Evolutionary conservation across 37 sponge, comb jelly and placozoan genomes (phyloP).

Genomic region (Agelas oroides): DNA sequence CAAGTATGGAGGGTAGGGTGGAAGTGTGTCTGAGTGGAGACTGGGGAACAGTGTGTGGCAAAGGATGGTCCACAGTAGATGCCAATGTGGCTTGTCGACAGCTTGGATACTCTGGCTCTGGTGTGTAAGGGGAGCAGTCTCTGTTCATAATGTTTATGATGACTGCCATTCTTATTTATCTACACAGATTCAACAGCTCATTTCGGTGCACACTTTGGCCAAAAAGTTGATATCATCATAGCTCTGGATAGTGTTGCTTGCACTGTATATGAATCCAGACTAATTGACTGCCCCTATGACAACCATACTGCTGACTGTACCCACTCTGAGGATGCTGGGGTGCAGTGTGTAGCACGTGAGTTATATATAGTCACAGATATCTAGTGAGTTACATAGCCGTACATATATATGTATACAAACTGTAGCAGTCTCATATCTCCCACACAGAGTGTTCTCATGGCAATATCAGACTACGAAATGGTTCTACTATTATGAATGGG

Average conservation of each 20-base stretch:
- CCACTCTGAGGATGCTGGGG: too few species aligned
- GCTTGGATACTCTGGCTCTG: background rate
- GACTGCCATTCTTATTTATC: too few species aligned
- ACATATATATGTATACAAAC: background rate
- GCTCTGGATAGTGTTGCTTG: background rate
- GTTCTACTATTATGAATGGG: slow-evolving; percentile 4
- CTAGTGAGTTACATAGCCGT: too few species aligned
- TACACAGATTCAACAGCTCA: too few species aligned
- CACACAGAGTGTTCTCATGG: slow-evolving; percentile 8
- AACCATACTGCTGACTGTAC: too few species aligned
- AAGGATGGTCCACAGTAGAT: background rate
- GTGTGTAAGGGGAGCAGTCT: too few species aligned
- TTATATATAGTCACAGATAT: too few species aligned
- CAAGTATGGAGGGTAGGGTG: background rate
- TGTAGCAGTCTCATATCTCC: too few species aligned
- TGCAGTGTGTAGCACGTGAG: background rate
- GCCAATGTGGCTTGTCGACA: slow-evolving; percentile 4
- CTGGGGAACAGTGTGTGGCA: background rate
- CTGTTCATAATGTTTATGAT: background rate
- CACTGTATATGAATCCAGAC: background rate
- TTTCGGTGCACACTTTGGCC: too few species aligned
- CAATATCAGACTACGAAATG: slow-evolving; percentile 2
- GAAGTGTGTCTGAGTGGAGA: background rate
- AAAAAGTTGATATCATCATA: too few species aligned
- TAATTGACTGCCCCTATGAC: background rate